phyloP scores from a whole-genome alignment of 1,140 invertebrate genomes.

The Maniola jurtina region DNA sequence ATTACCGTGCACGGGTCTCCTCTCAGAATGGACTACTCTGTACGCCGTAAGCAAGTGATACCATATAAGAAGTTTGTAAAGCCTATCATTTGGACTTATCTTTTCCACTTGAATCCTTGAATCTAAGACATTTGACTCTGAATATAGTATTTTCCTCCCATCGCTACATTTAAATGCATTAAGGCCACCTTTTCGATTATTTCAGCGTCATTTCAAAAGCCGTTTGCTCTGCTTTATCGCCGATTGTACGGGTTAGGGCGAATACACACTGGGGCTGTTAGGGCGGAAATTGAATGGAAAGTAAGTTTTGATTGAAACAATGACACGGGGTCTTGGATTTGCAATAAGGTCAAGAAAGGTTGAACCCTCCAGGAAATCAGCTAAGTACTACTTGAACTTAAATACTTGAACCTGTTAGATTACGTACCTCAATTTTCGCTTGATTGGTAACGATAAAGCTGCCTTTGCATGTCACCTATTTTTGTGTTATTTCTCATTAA shows the following conservation, averaged over 20 bases:
- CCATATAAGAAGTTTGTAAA: conserved; percentile 2
- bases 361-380: too few species aligned
- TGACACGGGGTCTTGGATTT: neutral
- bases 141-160: conserved; percentile 23
- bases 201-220: conserved; percentile 32
- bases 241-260: conserved; percentile 19
- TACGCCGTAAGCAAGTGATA: conserved; percentile 1
- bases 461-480: too few species aligned
- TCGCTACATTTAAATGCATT: conserved; percentile 45
- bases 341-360: too few species aligned
- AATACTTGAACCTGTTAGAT: too few species aligned
- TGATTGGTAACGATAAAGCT: too few species aligned
- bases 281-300: conserved; percentile 4
- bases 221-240: conserved; percentile 30
- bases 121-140: neutral
- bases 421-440: too few species aligned
- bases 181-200: conserved; percentile 38
- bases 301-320: conserved; percentile 9
- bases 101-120: conserved; percentile 1
- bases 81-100: neutral
- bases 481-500: too few species aligned
- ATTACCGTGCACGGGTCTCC: too few species aligned
- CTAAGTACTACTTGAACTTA: too few species aligned
- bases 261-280: conserved; percentile 8
- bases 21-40: too few species aligned